Evolutionary conservation across 2,113 vertebrate species (phyloP), one percentile per base, ranked within the genome.

Genomic region (Cisticola juncidis): DNA sequence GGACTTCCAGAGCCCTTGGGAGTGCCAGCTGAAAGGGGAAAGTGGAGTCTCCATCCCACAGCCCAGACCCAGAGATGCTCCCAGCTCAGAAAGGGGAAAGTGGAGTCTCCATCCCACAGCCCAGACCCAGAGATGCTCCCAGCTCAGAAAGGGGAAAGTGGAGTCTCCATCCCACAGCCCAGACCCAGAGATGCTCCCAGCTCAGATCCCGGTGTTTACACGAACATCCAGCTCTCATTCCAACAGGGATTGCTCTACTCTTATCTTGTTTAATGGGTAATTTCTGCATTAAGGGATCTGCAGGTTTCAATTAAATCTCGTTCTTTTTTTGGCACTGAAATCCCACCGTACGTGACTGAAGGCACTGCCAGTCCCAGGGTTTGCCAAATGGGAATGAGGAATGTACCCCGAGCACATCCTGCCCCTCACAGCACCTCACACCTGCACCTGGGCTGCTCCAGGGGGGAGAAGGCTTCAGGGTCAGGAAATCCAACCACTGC

Each of bases 261-360:
- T 65, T 91, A 86, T 90, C 97, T 87, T 81, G 71, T 72, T 91
- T 86, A 95, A 95, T 51, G 90, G 94, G 97, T 73, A 86, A 96
- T 96, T 94, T 92, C 96, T 97, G 94, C 96, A 86, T 86, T 97
- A 96, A 95, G 88, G 87, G 72, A 86, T 91, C 87, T 81, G 83
- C 73, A 31, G 73, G 33, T 88, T 86, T 29, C 61, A 88, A 26
- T 94, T 33, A 69, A 78, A 93, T 96, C 86, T 83, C 58, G 84
- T 95, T 89, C 97, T 70, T 95, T 74, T 89, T 97, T 89, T 98
- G 98, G 97, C 97, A 97, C 51, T 33, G 11, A 25, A 90, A 20
- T 45, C 71, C 60, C 65, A 19, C 57, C 0, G 26, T 97, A 98
- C 96, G 94, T 98, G 98, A 98, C 97, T 98, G 50, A 48, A 79